Evolutionary conservation across 2,888 invertebrate species (phyloP), one percentile per base, ranked within the genome.

Genomic region (Ormyrus thymus): DNA sequence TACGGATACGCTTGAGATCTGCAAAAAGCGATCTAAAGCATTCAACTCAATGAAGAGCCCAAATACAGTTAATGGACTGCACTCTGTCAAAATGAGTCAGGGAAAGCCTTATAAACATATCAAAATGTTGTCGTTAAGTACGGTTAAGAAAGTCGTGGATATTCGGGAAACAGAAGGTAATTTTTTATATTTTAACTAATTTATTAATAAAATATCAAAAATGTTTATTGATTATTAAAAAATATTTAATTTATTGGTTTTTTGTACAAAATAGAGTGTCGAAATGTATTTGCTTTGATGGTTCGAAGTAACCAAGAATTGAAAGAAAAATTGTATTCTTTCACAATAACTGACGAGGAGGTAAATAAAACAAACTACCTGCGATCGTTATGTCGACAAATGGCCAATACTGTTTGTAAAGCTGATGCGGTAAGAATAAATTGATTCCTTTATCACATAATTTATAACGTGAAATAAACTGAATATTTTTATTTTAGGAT

Each of bases 1-100:
- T 91, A 96, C 97, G 56, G 98, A 99, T 91, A 95, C 96, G 80
- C 93, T 98, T 89, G 98, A 98, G 92, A 97, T 98, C 86, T 95
- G 95, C 91, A 95, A 96, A 89, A 94, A 95, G 89, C 93, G 96
- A 86, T 95, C 96, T 64, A 95, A 96, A 90, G 94, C 93, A 70
- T 94, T 94, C 82, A 94, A 94, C 84, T 92, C 92, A 61, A 91
- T 93, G 80, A 94, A 95, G 87, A 95, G 94, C 83, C 95, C 95
- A 0, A 91, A 90, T 79, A 93, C 94, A 62, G 88, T 91, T 7
- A 94, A 93, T 83, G 92, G 93, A 79, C 91, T 93, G 62, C 90
- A 90, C 78, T 88, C 89, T 50, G 91, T 92, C 86, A 92, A 92
- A 55, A 91, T 93, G 87, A 92, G 93, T 62, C 93, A 94, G 61